Evolutionary conservation across 1,140 invertebrate genomes (phyloP), one percentile per base, ranked within the genome.

Genomic region (Pachyrhynchus sulphureomaculatus): DNA sequence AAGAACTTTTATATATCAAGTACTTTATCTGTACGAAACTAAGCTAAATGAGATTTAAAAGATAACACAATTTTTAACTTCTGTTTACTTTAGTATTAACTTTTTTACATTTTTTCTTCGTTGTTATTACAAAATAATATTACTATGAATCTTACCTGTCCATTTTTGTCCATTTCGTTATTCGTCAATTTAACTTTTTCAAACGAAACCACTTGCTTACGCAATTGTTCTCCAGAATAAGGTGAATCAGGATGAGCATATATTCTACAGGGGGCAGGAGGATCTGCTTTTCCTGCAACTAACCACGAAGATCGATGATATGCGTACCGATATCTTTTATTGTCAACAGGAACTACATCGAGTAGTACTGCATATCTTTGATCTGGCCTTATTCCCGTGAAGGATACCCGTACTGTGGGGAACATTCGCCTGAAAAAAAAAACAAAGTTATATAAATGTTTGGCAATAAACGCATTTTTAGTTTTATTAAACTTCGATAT

Each of bases 101-200:
- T n/a, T n/a, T n/a, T n/a, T n/a, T n/a, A n/a, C n/a, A n/a, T n/a
- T n/a, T n/a, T n/a, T n/a, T n/a, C n/a, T n/a, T n/a, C n/a, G n/a
- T n/a, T n/a, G n/a, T 26, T n/a, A 29, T 29, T 24, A 47, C 12
- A 21, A 13, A 24, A 2, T 10, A 4, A 47, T 34, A n/a, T 24
- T 13, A 23, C n/a, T 44, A 24, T 26, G 58, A 26, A n/a, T n/a
- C 85, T 86, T 82, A 99, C 96, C 86, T 99, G 95, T 79, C 95
- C 95, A 75, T 94, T 92, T 78, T 96, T 97, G 79, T 99, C 96
- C 88, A 97, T 93, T 78, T 98, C 95, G 81, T 99, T 99, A 81
- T 99, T 99, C 76, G 96, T 99, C 65, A 99, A 86, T 80, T 99
- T 99, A 76, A 98, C 93, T 82, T 99, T 99, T 83, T 99, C 97